These are phyloP conservation scores for Drosophila acutilabella DNA, from an alignment of 2,888 invertebrate genomes.

Conservation along the genomic window DNA sequence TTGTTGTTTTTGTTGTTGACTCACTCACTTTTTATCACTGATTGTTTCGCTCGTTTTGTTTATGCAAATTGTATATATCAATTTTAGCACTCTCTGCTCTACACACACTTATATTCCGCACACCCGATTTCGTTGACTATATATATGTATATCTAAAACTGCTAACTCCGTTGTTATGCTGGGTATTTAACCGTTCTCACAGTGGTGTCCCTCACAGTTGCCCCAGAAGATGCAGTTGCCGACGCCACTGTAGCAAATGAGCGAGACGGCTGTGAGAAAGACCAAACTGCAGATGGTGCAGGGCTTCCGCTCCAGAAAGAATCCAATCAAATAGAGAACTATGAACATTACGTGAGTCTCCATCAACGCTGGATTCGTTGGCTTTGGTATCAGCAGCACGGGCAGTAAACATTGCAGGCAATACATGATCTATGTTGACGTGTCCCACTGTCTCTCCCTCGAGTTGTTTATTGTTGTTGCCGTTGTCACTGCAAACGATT, in stretches of 20 bases:
- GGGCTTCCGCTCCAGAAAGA: conserved; percentile 98
- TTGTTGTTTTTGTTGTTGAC: conserved; percentile 46
- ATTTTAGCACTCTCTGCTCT: not conserved
- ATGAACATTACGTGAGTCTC: conserved; percentile 99
- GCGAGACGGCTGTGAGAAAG: conserved; percentile 95
- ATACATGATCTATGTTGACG: conserved; percentile 89
- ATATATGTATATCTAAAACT: not conserved
- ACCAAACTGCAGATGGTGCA: conserved; percentile 98
- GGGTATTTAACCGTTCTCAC: conserved; percentile 85
- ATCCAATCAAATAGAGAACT: conserved; percentile 97
- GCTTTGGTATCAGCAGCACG: conserved; percentile 98
- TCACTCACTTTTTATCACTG: conserved; percentile 73
- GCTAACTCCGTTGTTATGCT: not conserved
- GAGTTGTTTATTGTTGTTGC: conserved; percentile 8
- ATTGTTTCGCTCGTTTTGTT: conserved; percentile 11
- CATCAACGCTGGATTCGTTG: conserved; percentile 97
- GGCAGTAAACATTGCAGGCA: conserved; percentile 99
- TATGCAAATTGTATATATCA: not conserved
- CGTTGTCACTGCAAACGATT: conserved; percentile 30
- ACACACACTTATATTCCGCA: not conserved
- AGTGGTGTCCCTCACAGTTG: conserved; percentile 90
- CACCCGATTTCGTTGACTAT: not conserved
- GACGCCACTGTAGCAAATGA: conserved; percentile 98
- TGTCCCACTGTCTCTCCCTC: not conserved
- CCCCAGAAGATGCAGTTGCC: conserved; percentile 98